Percentiles rank a stretch among this genome's conserved stretches.
phyloP scores from a whole-genome alignment of 2,888 invertebrate genomes.

The Drosophila pseudotalamancana region DNA sequence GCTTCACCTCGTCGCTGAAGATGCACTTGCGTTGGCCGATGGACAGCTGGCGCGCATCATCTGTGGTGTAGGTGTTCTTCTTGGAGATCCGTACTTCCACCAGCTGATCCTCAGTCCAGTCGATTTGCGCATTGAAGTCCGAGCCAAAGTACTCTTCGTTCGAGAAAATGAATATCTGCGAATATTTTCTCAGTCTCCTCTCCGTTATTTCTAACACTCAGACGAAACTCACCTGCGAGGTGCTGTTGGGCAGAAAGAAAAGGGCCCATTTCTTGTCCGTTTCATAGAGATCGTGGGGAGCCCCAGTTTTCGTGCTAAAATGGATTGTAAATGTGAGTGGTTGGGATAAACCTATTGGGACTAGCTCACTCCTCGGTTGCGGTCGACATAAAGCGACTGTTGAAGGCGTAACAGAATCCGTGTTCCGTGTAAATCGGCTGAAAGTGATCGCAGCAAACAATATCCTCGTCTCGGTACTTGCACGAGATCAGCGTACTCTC shows the following conservation, averaged over 20 bases:
- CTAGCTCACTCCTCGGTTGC: constrained; percentile 78
- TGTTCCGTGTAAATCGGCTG: constrained; percentile 90
- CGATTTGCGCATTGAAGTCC: constrained; percentile 89
- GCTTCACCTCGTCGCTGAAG: constrained; percentile 88
- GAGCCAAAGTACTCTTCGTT: constrained; percentile 89
- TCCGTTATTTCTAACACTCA: background rate
- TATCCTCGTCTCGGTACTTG: constrained; percentile 88
- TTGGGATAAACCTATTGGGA: background rate
- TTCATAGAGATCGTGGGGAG: constrained; percentile 83
- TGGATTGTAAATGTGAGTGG: background rate
- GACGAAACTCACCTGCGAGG: constrained; percentile 64
- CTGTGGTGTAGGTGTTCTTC: constrained; percentile 91
- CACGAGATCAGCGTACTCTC: constrained; percentile 87
- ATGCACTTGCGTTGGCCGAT: constrained; percentile 89
- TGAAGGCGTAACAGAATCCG: constrained; percentile 91
- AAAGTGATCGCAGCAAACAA: constrained; percentile 88
- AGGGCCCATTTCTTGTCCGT: constrained; percentile 84
- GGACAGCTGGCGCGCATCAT: constrained; percentile 89
- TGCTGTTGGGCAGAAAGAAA: constrained; percentile 80
- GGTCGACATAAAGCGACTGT: constrained; percentile 84
- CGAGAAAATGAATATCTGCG: constrained; percentile 85
- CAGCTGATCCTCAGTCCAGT: constrained; percentile 86
- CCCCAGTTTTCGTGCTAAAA: constrained; percentile 65
- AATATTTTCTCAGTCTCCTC: too few relatives aligned
- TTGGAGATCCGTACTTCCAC: constrained; percentile 86